Conservation (phyloP, 2,797 vertebrate genomes). For the Otolemur crassicaudatus region DNA sequence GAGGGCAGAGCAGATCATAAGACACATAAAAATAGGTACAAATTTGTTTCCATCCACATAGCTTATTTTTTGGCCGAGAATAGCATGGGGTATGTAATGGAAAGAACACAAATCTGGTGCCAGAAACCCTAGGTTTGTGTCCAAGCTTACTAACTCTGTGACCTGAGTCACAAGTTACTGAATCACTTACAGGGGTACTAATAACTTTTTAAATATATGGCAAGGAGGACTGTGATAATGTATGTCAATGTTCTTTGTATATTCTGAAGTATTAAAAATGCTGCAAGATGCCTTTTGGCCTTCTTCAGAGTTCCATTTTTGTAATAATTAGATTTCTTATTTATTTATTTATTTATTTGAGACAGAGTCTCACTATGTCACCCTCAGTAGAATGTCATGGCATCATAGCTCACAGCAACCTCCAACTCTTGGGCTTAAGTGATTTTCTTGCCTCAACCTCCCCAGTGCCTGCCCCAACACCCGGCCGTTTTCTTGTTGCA, state of each 20-base stretch:
- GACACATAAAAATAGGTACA: background rate
- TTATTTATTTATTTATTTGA: constrained; percentile 51
- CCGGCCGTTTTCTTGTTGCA: too few species aligned
- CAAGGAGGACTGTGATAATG: background rate
- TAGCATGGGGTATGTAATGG: background rate
- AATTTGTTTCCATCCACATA: background rate
- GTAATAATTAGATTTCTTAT: background rate
- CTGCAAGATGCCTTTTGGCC: background rate
- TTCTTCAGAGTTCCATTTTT: constrained; percentile 48
- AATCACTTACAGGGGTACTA: background rate
- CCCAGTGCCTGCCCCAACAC: too few species aligned
- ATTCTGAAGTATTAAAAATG: background rate
- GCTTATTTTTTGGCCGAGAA: background rate
- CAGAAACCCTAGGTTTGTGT: constrained; percentile 28
- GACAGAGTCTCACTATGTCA: too few species aligned
- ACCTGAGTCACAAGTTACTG: background rate
- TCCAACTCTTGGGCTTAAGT: too few species aligned
- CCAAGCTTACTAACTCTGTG: background rate
- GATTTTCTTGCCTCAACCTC: too few species aligned
- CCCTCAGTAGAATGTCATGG: too few species aligned
- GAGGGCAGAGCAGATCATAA: background rate
- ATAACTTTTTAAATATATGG: background rate
- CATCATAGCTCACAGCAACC: too few species aligned
- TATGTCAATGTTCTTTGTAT: background rate
- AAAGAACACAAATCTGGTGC: constrained; percentile 4